phyloP scores from a whole-genome alignment of 2,888 invertebrate species.

The Noctua janthina region DNA sequence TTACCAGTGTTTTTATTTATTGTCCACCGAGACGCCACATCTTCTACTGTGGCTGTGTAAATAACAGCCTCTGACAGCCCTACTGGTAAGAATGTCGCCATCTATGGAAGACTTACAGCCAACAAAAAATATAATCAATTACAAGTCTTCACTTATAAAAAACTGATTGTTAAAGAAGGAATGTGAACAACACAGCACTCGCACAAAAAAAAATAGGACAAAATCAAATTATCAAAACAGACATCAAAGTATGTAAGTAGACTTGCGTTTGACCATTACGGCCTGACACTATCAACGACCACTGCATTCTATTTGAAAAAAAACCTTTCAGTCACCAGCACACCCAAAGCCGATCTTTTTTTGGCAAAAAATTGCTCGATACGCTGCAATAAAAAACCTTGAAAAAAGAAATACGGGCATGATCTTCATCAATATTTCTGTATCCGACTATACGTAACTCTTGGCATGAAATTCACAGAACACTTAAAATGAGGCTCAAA shows the following conservation, averaged over 20 bases:
- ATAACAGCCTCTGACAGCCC: no score
- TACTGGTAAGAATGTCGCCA: no score
- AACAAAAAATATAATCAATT: not conserved
- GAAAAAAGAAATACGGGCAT: not conserved
- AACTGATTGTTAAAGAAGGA: not conserved
- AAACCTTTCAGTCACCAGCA: not conserved
- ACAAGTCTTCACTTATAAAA: not conserved
- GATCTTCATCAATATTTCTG: slow-evolving; percentile 16
- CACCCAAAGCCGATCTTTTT: not conserved
- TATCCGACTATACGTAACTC: slow-evolving; percentile 44
- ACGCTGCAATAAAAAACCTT: not conserved
- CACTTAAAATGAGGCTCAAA: slow-evolving; percentile 80
- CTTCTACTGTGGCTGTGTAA: no score
- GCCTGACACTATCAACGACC: not conserved
- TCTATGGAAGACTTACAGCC: not conserved
- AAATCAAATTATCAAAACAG: not conserved
- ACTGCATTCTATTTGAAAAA: not conserved
- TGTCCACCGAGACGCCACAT: no score
- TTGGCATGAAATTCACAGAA: slow-evolving; percentile 74
- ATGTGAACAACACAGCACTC: not conserved
- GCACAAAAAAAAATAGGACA: not conserved
- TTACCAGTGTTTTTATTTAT: no score
- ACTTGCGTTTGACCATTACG: not conserved
- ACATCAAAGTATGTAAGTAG: no score
- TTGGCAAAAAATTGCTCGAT: not conserved